Percentiles rank a stretch among this genome's conserved stretches.
These are phyloP conservation scores for Eubucco bourcierii DNA, from an alignment of 2,113 vertebrate species.

Conservation along the genomic window DNA sequence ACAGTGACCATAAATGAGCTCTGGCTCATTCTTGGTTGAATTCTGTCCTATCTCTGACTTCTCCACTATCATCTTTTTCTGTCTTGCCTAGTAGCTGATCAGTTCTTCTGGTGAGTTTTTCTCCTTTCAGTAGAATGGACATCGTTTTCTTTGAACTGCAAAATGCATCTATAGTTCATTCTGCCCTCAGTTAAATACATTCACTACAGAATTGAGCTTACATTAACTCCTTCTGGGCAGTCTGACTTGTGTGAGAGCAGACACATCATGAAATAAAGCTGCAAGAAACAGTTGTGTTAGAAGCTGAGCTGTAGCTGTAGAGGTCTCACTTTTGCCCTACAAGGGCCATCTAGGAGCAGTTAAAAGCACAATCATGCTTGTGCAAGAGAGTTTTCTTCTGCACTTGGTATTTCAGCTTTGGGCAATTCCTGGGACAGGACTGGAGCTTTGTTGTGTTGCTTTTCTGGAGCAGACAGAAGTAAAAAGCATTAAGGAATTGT, in stretches of 20 bases:
- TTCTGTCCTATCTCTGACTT: background rate
- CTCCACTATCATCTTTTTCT: background rate
- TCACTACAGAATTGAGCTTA: background rate
- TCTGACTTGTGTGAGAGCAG: background rate
- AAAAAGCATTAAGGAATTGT: background rate
- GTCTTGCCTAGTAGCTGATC: no score
- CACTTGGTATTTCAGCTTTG: background rate
- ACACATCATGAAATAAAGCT: rapidly evolving
- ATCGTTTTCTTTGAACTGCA: background rate
- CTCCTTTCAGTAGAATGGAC: no score
- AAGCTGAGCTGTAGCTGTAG: background rate
- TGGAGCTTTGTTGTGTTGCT: background rate
- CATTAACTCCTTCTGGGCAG: background rate
- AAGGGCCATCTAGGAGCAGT: background rate
- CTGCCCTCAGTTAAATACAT: background rate
- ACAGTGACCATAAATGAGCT: background rate
- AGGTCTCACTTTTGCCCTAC: background rate
- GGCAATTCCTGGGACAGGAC: background rate
- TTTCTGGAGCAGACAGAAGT: background rate
- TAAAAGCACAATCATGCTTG: background rate
- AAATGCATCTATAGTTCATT: background rate
- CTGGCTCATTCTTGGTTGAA: background rate
- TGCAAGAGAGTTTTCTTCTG: rapidly evolving
- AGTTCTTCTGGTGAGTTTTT: no score
- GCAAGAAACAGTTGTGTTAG: background rate